Evolutionary conservation across 2,888 invertebrate species (phyloP).

Genomic region (Polydrusus tereticollis): DNA sequence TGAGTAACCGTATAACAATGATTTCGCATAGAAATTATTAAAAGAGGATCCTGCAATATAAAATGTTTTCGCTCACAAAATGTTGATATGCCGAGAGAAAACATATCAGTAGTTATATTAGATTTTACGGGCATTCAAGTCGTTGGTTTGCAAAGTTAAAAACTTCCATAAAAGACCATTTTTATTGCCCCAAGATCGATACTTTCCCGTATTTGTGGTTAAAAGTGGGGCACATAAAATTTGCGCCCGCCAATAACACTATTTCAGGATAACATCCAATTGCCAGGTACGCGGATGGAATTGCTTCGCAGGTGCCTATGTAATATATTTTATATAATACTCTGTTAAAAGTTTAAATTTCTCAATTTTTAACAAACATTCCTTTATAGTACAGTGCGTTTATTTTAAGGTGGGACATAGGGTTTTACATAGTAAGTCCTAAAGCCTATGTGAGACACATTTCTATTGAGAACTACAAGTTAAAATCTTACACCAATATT

Average conservation of each 20-base stretch:
- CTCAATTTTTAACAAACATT: neutral
- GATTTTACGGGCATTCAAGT: slow-evolving; percentile 6
- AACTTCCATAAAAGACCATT: slow-evolving; percentile 35
- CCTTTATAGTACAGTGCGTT: too few species aligned
- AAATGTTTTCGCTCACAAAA: neutral
- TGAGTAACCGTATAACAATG: too few species aligned
- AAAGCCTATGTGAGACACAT: too few species aligned
- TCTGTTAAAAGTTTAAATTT: neutral
- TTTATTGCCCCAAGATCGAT: slow-evolving; percentile 30
- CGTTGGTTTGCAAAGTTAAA: slow-evolving; percentile 29
- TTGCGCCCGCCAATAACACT: slow-evolving; percentile 38
- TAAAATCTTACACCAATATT: too few species aligned
- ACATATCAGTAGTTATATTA: neutral
- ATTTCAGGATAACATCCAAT: slow-evolving; percentile 43
- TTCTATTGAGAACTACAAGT: too few species aligned
- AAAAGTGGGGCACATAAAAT: slow-evolving; percentile 36
- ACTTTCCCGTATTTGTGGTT: slow-evolving; percentile 34
- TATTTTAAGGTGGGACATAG: too few species aligned
- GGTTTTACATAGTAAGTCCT: too few species aligned
- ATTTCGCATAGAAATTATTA: neutral
- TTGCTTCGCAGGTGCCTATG: slow-evolving; percentile 27
- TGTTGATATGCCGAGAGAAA: neutral
- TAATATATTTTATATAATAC: slow-evolving; percentile 7
- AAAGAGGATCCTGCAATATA: neutral
- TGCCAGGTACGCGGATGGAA: slow-evolving; percentile 37